These are phyloP conservation scores for Odontocolon sp. DNA, from an alignment of 2,888 invertebrate genomes.

Conservation along the genomic window DNA sequence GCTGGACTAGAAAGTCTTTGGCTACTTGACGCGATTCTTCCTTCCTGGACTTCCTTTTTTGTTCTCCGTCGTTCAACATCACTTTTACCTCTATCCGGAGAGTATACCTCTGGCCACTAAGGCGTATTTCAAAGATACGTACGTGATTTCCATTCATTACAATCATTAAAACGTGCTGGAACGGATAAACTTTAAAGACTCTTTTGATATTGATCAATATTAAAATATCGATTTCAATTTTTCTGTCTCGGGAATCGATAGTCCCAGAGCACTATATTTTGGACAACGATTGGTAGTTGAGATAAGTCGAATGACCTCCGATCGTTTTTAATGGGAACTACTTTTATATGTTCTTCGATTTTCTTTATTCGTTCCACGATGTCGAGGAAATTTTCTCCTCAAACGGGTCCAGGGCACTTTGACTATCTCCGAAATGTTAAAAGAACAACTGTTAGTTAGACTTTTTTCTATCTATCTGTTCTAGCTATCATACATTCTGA, in stretches of 20 bases:
- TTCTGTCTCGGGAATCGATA: background rate
- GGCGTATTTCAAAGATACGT: background rate
- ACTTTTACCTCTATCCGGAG: slow-evolving; percentile 43
- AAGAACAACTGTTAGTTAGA: too few relatives aligned
- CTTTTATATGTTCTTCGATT: too few relatives aligned
- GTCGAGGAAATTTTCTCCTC: too few relatives aligned
- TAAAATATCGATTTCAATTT: background rate
- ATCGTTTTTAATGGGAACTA: background rate
- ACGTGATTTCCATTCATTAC: slow-evolving; percentile 17
- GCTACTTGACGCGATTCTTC: slow-evolving; percentile 4
- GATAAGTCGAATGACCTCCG: background rate
- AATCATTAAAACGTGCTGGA: background rate
- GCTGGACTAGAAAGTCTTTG: slow-evolving; percentile 46
- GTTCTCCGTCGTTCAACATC: slow-evolving; percentile 24
- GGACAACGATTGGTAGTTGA: background rate
- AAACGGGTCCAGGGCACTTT: too few relatives aligned
- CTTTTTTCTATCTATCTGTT: too few relatives aligned
- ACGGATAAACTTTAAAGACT: background rate
- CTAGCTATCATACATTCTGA: too few relatives aligned
- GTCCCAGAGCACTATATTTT: too few relatives aligned
- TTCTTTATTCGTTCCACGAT: too few relatives aligned
- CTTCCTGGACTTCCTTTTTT: slow-evolving; percentile 36
- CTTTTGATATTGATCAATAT: too few relatives aligned
- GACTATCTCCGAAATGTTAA: too few relatives aligned
- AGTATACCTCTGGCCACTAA: background rate